A percentile compares a stretch with the other conserved stretches of the same genome.
Conservation (phyloP, 2,888 invertebrate species). For the Lymantria monacha region DNA sequence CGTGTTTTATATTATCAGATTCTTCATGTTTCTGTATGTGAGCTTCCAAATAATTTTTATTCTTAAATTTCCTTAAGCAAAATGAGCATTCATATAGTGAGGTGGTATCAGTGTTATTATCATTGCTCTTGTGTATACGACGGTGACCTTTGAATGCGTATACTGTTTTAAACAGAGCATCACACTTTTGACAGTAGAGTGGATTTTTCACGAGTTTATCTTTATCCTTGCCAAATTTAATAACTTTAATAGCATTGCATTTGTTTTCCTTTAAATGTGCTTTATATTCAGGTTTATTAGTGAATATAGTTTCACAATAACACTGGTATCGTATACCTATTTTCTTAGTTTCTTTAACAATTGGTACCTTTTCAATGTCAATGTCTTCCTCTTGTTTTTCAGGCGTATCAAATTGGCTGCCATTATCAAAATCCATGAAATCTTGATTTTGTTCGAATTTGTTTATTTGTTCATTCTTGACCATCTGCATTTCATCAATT, state of each 20-base stretch:
- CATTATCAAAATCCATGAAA: conserved; percentile 26
- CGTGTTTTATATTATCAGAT: conserved; percentile 45
- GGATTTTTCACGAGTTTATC: conserved; percentile 17
- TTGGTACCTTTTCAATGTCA: conserved; percentile 5
- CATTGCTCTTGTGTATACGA: conserved; percentile 9
- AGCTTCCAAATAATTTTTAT: conserved; percentile 48
- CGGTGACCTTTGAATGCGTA: conserved; percentile 36
- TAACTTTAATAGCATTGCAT: conserved; percentile 28
- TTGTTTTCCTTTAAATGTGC: conserved; percentile 29
- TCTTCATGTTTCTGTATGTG: conserved; percentile 59
- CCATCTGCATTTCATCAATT: background rate
- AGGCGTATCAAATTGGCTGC: conserved; percentile 2
- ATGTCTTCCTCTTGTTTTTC: conserved; percentile 7
- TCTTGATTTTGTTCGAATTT: conserved; percentile 16
- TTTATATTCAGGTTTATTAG: conserved; percentile 27
- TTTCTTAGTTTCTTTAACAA: conserved; percentile 9
- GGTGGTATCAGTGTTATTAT: conserved; percentile 21
- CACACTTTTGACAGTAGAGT: conserved; percentile 30
- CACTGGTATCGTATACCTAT: conserved; percentile 14
- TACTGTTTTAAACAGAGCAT: conserved; percentile 30
- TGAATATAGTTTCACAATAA: conserved; percentile 24
- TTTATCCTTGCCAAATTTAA: conserved; percentile 20
- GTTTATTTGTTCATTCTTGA: conserved; percentile 17
- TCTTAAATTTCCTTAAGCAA: conserved; percentile 62
- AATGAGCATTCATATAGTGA: conserved; percentile 49